These are phyloP conservation scores for Enteromius argenteus DNA, from an alignment of 2,797 vertebrate species.

Conservation along the genomic window DNA sequence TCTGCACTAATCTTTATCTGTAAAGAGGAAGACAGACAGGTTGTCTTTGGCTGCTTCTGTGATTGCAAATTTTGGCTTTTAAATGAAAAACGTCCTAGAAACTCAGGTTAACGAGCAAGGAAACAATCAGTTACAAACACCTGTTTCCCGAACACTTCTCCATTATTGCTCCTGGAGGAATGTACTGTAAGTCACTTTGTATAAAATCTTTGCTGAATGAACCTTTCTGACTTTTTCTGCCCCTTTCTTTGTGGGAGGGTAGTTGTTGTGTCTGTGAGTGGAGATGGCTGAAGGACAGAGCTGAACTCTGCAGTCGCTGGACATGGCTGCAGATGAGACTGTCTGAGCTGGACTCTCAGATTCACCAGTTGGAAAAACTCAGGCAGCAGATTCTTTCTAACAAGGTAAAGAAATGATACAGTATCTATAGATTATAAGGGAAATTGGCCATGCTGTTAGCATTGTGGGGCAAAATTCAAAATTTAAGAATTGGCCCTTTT, in stretches of 20 bases:
- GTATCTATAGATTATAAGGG: background rate
- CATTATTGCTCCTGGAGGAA: background rate
- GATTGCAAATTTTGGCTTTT: background rate
- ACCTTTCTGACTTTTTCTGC: conserved; percentile 9
- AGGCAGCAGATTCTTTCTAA: conserved; percentile 75
- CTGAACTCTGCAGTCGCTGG: conserved; percentile 91
- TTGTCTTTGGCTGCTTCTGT: background rate
- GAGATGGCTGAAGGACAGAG: conserved; percentile 88
- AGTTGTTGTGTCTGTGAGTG: conserved; percentile 81
- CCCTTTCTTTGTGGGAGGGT: conserved; percentile 43
- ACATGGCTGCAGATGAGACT: conserved; percentile 92
- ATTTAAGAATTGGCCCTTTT: background rate
- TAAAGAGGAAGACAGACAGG: background rate
- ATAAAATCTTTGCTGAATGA: conserved; percentile 8
- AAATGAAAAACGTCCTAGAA: background rate
- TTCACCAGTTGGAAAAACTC: conserved; percentile 84
- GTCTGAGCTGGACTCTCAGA: conserved; percentile 88
- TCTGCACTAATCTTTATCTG: conserved; percentile 33
- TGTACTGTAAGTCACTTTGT: background rate
- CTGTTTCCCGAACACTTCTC: background rate
- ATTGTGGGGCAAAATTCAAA: background rate
- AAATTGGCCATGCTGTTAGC: background rate
- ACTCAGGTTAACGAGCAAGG: background rate
- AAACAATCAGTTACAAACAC: background rate
- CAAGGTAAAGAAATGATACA: conserved; percentile 45